phyloP scores from a whole-genome alignment of 2,797 vertebrate genomes.

The Selene dorsalis region DNA sequence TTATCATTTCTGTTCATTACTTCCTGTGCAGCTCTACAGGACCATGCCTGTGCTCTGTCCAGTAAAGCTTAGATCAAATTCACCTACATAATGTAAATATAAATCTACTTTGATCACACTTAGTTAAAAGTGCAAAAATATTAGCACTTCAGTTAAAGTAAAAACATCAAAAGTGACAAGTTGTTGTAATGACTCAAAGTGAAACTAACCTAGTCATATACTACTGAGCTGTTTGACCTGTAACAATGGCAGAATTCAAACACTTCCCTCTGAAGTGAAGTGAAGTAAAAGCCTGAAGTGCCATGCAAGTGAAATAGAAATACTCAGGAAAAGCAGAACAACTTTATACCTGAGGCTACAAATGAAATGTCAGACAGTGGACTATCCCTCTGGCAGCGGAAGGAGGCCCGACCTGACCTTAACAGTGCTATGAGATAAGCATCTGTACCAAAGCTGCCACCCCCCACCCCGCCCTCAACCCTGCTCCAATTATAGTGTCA shows the following conservation, averaged over 20 bases:
- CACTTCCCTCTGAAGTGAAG: background rate
- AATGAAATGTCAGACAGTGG: background rate
- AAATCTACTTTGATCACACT: background rate
- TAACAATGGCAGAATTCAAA: background rate
- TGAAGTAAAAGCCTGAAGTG: background rate
- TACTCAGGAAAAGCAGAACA: background rate
- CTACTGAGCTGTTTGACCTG: background rate
- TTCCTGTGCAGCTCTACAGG: background rate
- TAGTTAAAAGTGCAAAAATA: background rate
- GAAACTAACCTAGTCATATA: background rate
- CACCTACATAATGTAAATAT: background rate
- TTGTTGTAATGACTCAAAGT: background rate
- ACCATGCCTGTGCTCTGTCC: background rate
- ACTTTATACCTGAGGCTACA: background rate
- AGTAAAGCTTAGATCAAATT: background rate
- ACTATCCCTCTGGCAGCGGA: background rate
- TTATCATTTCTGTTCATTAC: background rate
- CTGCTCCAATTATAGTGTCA: constrained; percentile 54
- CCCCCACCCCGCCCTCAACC: constrained; percentile 24
- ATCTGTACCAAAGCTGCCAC: constrained; percentile 29
- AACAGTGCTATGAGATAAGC: constrained; percentile 21
- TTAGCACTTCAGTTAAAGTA: background rate
- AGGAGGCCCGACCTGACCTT: constrained; percentile 6
- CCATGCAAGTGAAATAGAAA: background rate
- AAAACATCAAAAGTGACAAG: too few species aligned